Base-by-base conservation (phyloP, 2,113 vertebrate species). In the Eleginops maclovinus region DNA sequence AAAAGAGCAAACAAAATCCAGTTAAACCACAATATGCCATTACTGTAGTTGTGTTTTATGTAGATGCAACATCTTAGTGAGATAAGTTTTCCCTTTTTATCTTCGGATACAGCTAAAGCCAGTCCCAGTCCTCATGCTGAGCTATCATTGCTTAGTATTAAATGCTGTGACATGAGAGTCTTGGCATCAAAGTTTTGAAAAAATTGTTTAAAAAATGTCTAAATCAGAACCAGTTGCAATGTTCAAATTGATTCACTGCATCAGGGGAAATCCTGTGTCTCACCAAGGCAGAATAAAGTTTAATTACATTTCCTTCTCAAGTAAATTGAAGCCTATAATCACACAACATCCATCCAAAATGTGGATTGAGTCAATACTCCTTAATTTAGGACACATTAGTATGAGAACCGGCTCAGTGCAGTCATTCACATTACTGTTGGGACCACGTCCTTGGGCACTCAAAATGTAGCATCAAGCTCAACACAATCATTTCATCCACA, bases 401-500 rank as follows among this genome's bases (percentile, higher is more conserved):
- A 36, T 36, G 31, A 36, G 31, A 36, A 36, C 31, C 31, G 31
- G 31, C 31, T 36, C 31, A 36, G 31, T 8, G 31, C 5, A 36
- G 31, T 36, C 31, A 36, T 36, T 36, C 31, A 36, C 31, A 36
- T 36, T 7, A 36, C 31, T 36, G 31, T 36, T 36, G 31, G 31
- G 31, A 36, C 31, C 31, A 36, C 1, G 31, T 31, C 31, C 5
- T 31, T 31, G 31, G 31, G 31, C 31, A 31, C 7, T 31, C 4
- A 24, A 43, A 62, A 17, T 63, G 26, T 19, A 61, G 47, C 24
- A 10, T 55, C 54, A 65, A 70, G 44, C 65, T 54, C 66, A 65
- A 65, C 64, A 55, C 28, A 69, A 75, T 69, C 68, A 74, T 74
- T 77, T 71, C 31, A 36, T 26, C 50, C 4, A 51, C 50, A 51